These are phyloP conservation scores for Gnathonemus echidnorhynchus DNA, from an alignment of 2,113 vertebrate genomes.

Conservation along the genomic window DNA sequence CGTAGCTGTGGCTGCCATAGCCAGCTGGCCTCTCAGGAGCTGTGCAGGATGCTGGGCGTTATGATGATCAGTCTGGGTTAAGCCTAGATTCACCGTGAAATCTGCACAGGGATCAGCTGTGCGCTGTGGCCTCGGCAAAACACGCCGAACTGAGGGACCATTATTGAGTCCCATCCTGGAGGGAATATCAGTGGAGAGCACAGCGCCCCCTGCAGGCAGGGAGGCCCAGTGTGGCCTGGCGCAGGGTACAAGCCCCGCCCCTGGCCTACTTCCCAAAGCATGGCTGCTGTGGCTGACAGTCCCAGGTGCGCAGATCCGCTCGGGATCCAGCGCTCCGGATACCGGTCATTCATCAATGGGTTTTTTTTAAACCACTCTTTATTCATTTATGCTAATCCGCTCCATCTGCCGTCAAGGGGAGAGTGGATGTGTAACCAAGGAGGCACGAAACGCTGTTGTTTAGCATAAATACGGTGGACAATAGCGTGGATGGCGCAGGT, in stretches of 20 bases:
- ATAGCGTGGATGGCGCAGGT: slow-evolving; percentile 39
- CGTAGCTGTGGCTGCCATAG: background rate
- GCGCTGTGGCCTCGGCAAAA: background rate
- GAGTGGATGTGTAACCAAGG: slow-evolving; percentile 27
- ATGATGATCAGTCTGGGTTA: background rate
- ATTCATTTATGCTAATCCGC: slow-evolving; percentile 3
- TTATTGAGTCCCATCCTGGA: background rate
- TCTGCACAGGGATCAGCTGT: background rate
- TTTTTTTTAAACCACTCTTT: slow-evolving; percentile 9
- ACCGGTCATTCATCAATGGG: slow-evolving; percentile 35
- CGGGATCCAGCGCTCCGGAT: slow-evolving; percentile 1
- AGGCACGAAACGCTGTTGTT: slow-evolving; percentile 28
- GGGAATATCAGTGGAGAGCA: background rate
- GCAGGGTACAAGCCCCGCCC: background rate
- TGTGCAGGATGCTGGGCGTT: background rate
- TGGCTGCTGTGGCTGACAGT: slow-evolving; percentile 28
- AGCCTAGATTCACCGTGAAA: background rate
- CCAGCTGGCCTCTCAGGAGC: background rate
- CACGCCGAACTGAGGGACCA: background rate
- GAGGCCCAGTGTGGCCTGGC: background rate
- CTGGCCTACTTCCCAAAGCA: slow-evolving; percentile 20
- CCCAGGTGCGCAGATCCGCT: background rate
- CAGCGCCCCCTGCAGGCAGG: background rate
- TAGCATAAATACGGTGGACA: slow-evolving; percentile 26
- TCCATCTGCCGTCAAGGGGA: slow-evolving; percentile 19